Conservation (phyloP, 1,140 invertebrate genomes). For the Solenopsis invicta region DNA sequence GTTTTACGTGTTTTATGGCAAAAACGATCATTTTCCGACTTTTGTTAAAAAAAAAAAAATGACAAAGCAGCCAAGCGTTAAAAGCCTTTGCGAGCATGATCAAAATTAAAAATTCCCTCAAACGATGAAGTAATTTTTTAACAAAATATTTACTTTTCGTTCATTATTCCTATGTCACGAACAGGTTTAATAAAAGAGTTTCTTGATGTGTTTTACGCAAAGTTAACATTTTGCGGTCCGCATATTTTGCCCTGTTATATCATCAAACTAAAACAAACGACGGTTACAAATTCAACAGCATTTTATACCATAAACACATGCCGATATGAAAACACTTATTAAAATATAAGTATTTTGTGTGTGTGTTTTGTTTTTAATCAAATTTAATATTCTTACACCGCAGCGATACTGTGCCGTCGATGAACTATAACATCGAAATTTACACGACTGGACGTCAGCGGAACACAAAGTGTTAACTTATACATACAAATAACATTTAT, state of each 20-base stretch:
- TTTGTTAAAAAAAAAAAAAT: constrained; percentile 12
- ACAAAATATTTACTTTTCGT: background rate
- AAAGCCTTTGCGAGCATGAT: constrained; percentile 7
- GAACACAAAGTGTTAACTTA: background rate
- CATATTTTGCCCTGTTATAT: too few relatives aligned
- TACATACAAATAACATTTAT: background rate
- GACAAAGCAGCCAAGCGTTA: constrained; percentile 9
- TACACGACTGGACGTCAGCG: too few relatives aligned
- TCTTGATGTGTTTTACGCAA: background rate
- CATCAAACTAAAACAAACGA: too few relatives aligned
- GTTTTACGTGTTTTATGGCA: background rate
- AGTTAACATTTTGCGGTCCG: background rate
- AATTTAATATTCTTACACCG: too few relatives aligned
- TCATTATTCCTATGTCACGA: background rate
- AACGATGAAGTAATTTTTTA: constrained; percentile 5
- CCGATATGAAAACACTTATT: too few relatives aligned
- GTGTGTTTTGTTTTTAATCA: too few relatives aligned
- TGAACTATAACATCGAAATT: too few relatives aligned
- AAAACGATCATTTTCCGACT: background rate
- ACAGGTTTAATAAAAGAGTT: background rate
- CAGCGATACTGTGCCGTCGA: too few relatives aligned
- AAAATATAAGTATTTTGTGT: too few relatives aligned
- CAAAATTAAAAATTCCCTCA: constrained; percentile 48
- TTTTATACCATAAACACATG: too few relatives aligned
- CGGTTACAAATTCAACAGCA: too few relatives aligned